Percentiles rank a stretch among this genome's conserved stretches.
Conservation (phyloP, 2,888 invertebrate species). For the Xanthia togata region DNA sequence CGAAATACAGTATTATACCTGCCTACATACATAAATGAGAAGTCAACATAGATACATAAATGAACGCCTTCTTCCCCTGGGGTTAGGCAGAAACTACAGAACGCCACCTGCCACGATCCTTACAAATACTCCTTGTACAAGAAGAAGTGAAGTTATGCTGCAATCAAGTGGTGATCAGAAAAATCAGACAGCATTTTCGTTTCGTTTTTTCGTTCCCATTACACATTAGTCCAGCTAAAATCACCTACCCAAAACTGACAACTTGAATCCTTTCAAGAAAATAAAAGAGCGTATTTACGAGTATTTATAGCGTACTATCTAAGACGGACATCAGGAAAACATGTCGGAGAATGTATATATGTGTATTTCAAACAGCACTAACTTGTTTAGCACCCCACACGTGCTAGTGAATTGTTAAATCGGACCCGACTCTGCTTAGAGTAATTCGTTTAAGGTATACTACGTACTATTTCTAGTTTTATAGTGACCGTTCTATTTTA, state of each 20-base stretch:
- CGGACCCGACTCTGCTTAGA: slow-evolving; percentile 52
- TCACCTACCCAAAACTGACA: neutral
- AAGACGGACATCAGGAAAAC: slow-evolving; percentile 14
- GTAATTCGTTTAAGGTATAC: slow-evolving; percentile 52
- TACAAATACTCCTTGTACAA: neutral
- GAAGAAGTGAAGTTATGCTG: neutral
- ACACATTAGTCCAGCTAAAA: neutral
- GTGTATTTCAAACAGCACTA: slow-evolving; percentile 61
- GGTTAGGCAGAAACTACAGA: neutral
- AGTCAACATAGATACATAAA: neutral
- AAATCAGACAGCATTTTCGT: neutral
- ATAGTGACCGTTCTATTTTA: slow-evolving; percentile 42
- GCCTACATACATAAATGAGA: neutral
- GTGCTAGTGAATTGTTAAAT: slow-evolving; percentile 76
- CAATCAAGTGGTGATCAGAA: neutral
- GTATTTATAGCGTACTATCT: slow-evolving; percentile 18
- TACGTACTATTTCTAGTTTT: slow-evolving; percentile 30
- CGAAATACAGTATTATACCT: neutral
- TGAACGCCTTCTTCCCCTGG: neutral
- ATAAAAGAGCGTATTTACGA: slow-evolving; percentile 27
- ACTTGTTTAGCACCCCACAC: slow-evolving; percentile 66
- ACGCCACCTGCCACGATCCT: neutral
- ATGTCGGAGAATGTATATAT: slow-evolving; percentile 47
- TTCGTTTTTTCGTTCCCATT: neutral
- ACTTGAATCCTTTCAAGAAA: slow-evolving; percentile 10